These are phyloP conservation scores for Pelusios castaneus DNA, from an alignment of 2,113 vertebrate species.

Conservation along the genomic window DNA sequence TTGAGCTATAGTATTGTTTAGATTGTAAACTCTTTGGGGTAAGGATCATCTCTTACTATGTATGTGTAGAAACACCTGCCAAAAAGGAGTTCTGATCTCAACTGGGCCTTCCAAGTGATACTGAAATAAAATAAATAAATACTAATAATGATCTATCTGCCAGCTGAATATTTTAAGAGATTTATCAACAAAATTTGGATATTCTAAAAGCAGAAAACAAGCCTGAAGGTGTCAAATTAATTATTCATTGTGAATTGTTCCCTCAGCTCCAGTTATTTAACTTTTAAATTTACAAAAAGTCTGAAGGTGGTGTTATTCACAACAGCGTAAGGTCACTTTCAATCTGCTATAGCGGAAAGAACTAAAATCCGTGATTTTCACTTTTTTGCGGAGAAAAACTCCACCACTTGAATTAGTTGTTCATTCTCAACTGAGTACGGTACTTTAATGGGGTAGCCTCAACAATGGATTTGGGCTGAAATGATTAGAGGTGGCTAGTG, in stretches of 20 bases:
- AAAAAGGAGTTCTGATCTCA: not conserved
- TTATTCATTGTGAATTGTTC: not conserved
- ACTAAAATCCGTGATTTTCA: not conserved
- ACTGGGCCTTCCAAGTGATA: not conserved
- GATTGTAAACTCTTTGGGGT: not conserved
- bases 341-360: not conserved
- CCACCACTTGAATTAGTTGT: not conserved
- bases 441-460: not conserved
- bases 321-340: not conserved
- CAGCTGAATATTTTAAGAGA: not conserved
- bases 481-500: not conserved
- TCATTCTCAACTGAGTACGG: not conserved
- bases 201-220: not conserved
- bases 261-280: not conserved
- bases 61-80: not conserved
- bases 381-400: not conserved
- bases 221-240: not conserved
- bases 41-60: too few species aligned
- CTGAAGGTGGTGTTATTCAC: not conserved
- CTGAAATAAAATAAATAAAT: not conserved
- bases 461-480: not conserved
- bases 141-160: not conserved
- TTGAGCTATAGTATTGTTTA: too few species aligned
- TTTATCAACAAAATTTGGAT: not conserved
- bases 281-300: not conserved